Base-by-base conservation (phyloP, 2,797 vertebrate genomes). In the Epinephelus awoara region DNA sequence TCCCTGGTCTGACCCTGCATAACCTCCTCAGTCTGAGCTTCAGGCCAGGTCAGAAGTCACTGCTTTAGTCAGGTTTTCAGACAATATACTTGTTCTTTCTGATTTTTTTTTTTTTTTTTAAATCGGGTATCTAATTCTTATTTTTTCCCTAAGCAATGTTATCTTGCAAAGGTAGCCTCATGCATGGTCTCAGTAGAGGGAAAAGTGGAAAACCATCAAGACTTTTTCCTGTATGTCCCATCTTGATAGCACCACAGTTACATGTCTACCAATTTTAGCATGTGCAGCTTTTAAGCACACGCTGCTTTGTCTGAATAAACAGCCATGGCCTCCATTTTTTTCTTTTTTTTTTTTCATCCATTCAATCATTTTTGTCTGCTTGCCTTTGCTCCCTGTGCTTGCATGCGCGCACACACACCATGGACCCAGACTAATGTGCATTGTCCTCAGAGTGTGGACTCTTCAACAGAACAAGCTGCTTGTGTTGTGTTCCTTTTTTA, bases 391-490 rank as follows among this genome's bases (percentile, higher is more conserved):
- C 55, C 38, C 19, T 29, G 40, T 29, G 12, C 49, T 61, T 27
- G 10, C 44, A 57, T 58, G 52, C 63, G 50, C 51, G 52, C 61
- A 42, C 52, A 34, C 25, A 70, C 49, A 78, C 49, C n/a, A 54
- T 50, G 79, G 71, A 81, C 72, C 72, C 76, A 83, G 77, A 86
- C 89, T 80, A 82, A 86, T 88, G 84, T 75, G 71, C 68, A 69
- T 91, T 92, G 80, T 93, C 71, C 86, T 86, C 69, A 34, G 75
- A 90, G 84, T 23, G 79, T 79, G 81, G 78, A 80, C 58, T 77
- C 82, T 81, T 89, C 64, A 76, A 62, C 79, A 85, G 88, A 90
- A 92, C 92, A 92, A 92, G 91, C 90, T 89, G 87, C 85, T 85
- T 87, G 74, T 77, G 74, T 86, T 86, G 84, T 90, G 84, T 89